Percentiles rank a stretch among this genome's conserved stretches.
These are phyloP conservation scores for Sceloporus tristichus DNA, from an alignment of 2,113 vertebrate species.

Conservation along the genomic window DNA sequence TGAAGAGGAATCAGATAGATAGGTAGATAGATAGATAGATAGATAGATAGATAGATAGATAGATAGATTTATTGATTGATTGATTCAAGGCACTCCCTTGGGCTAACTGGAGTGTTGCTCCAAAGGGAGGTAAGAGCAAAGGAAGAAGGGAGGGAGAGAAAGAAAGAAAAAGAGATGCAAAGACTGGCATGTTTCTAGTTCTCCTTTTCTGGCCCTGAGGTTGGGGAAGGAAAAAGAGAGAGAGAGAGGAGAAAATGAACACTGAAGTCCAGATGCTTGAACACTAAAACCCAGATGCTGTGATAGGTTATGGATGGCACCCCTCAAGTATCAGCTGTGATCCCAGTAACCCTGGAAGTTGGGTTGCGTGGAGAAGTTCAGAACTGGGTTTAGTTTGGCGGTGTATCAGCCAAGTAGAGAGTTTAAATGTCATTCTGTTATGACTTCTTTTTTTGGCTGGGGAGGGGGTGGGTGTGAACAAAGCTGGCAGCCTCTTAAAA, in stretches of 20 bases:
- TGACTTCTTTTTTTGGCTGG: neutral
- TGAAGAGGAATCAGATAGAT: neutral
- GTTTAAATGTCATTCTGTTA: constrained; percentile 14
- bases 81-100: neutral
- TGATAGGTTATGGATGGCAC: constrained; percentile 20
- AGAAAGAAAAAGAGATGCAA: neutral
- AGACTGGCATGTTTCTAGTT: constrained; percentile 22
- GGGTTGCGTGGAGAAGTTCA: constrained; percentile 62
- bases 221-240: neutral
- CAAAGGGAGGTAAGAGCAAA: neutral
- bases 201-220: neutral
- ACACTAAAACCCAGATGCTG: neutral
- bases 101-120: neutral
- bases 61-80: too few species aligned
- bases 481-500: constrained; percentile 39
- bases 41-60: too few species aligned
- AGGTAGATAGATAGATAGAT: too few species aligned
- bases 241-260: neutral
- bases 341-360: constrained; percentile 32
- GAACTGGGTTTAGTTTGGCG: constrained; percentile 34
- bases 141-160: neutral
- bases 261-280: too few species aligned
- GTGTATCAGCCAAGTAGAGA: constrained; percentile 31
- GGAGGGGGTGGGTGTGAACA: too few species aligned
- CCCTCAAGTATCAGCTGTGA: constrained; percentile 10